Conservation (phyloP, 1,140 invertebrate species). For the Bemisia tabaci region DNA sequence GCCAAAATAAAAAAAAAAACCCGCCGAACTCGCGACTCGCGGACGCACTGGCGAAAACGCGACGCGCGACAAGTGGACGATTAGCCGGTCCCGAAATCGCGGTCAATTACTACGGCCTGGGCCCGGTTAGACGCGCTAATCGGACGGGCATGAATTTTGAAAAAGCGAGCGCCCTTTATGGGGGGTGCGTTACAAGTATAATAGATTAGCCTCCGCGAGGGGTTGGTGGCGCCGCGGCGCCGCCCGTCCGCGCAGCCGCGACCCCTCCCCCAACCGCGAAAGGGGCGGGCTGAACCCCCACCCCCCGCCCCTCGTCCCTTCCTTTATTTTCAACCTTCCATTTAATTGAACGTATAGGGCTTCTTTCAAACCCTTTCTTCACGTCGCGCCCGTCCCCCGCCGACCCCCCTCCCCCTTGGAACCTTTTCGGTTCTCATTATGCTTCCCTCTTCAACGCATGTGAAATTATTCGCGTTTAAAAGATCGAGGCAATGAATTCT, state of each 20-base stretch:
- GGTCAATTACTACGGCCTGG: too few relatives aligned
- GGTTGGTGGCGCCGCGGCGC: background rate
- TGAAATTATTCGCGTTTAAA: too few relatives aligned
- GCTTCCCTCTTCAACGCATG: too few relatives aligned
- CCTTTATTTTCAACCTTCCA: background rate
- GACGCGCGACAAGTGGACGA: too few relatives aligned
- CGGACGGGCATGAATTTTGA: background rate
- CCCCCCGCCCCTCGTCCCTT: background rate
- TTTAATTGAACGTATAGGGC: background rate
- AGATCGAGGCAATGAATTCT: too few relatives aligned
- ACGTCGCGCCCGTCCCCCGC: background rate
- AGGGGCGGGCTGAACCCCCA: background rate
- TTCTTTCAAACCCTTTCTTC: background rate
- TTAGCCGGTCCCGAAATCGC: too few relatives aligned
- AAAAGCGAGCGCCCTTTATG: background rate
- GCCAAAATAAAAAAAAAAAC: too few relatives aligned
- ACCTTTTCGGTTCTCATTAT: too few relatives aligned
- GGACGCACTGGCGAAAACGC: too few relatives aligned
- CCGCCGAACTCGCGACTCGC: too few relatives aligned
- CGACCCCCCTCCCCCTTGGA: background rate
- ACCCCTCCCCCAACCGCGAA: background rate
- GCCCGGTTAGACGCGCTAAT: too few relatives aligned
- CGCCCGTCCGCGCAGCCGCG: background rate
- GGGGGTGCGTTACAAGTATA: background rate
- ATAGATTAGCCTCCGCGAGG: background rate